Evolutionary conservation across 1,140 invertebrate species (phyloP).

Genomic region (Leptinotarsa defecta): DNA sequence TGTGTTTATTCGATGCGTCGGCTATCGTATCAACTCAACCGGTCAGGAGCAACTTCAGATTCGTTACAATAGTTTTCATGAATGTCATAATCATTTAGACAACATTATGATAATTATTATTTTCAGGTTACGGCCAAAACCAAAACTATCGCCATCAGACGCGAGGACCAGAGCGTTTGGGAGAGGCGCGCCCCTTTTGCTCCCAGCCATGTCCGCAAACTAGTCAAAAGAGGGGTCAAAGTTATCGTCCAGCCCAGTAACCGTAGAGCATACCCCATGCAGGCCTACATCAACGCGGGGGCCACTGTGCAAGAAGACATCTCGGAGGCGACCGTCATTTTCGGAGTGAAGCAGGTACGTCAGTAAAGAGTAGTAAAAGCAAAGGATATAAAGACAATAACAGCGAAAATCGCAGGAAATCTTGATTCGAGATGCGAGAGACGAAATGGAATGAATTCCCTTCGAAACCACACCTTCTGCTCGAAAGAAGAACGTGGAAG

Average conservation of each 20-base stretch:
- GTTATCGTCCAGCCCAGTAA: constrained; percentile 99
- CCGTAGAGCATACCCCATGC: constrained; percentile 94
- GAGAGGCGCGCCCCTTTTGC: constrained; percentile 94
- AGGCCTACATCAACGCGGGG: constrained; percentile 86
- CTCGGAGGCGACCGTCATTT: constrained; percentile 91
- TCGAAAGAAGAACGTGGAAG: too few species aligned
- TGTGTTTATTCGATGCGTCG: too few species aligned
- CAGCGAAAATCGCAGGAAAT: too few species aligned
- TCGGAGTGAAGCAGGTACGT: constrained; percentile 88
- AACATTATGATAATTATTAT: background rate
- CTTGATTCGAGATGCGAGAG: too few species aligned
- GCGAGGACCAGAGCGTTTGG: constrained; percentile 98
- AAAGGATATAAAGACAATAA: too few species aligned
- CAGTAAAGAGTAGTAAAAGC: too few species aligned
- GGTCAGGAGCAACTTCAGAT: too few species aligned
- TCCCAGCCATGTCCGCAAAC: constrained; percentile 85
- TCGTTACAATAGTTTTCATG: too few species aligned
- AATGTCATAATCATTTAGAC: too few species aligned
- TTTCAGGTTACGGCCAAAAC: constrained; percentile 44
- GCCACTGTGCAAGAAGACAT: constrained; percentile 96
- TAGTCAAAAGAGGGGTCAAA: constrained; percentile 82
- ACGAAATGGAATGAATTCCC: too few species aligned
- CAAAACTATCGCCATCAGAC: constrained; percentile 79
- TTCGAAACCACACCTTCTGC: too few species aligned
- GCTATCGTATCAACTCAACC: too few species aligned